Base-by-base conservation (phyloP, 2,113 vertebrate genomes). In the Centrocercus urophasianus region DNA sequence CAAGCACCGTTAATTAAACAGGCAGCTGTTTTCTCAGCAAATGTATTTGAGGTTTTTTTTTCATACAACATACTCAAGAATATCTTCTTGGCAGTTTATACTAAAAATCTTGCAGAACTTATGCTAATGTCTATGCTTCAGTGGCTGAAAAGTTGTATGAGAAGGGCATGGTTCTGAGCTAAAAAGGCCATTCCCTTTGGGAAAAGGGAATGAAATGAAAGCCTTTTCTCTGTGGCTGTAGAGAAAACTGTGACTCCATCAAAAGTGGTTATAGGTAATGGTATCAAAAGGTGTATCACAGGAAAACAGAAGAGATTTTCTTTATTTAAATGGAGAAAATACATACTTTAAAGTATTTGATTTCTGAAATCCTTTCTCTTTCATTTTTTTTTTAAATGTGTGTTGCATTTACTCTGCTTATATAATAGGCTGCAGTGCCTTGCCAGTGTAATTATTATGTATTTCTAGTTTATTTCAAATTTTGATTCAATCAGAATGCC, bases 401-500 rank as follows among this genome's bases (percentile, higher is more conserved):
- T 92, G 36, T 77, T 95, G 66, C 43, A 34, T 86, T 96, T 94
- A 21, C 11, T 95, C 90, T 95, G 87, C 95, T 97, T 96, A 77
- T 97, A 92, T 69, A 65, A 94, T 84, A 96, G 93, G 71, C 93
- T 97, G 72, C 84, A 64, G 93, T 9, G 80, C 95, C 85, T 97
- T 94, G 91, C 81, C 96, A 89, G 93, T 50, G 54, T 98, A 98
- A 98, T 98, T 97, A 97, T 96, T 97, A 93, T 96, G 97, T 98
- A 95, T 96, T 98, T 96, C 96, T 95, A 97, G 94, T 97, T 97
- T 97, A 97, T 89, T 97, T 97, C 93, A 95, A 96, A 97, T 97
- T 98, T 97, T 98, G 96, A 97, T 97, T 98, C 96, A 97, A 76
- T 97, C 96, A 96, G 96, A 98, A 97, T 97, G 91, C 90, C 88